These are phyloP conservation scores for Yponomeuta malinellus DNA, from an alignment of 2,888 invertebrate genomes.

Conservation along the genomic window DNA sequence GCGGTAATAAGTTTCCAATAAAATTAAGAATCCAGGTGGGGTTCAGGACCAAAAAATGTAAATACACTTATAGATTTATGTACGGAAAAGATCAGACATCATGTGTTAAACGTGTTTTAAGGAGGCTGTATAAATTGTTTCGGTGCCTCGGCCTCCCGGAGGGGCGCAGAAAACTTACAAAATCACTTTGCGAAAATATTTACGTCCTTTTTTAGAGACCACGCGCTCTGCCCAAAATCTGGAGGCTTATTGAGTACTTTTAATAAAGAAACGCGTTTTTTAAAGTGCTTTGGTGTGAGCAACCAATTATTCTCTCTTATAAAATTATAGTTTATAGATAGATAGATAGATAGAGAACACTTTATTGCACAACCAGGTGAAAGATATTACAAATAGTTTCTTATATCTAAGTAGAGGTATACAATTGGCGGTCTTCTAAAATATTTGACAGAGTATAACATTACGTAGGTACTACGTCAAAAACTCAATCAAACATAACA, in stretches of 20 bases:
- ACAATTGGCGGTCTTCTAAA: too few species aligned
- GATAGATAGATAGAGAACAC: too few species aligned
- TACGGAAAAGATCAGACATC: neutral
- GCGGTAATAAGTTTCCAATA: neutral
- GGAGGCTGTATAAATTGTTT: conserved; percentile 8
- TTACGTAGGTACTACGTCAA: too few species aligned
- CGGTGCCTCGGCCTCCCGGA: conserved; percentile 1
- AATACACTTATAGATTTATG: conserved; percentile 7
- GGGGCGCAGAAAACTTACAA: conserved; percentile 12
- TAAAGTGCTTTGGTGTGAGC: neutral
- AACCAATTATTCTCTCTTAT: conserved; percentile 5
- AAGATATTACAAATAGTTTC: too few species aligned
- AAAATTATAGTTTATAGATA: too few species aligned
- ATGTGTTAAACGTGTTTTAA: neutral
- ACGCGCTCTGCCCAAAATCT: neutral
- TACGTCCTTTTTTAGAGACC: neutral
- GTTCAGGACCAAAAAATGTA: neutral
- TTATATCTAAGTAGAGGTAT: too few species aligned
- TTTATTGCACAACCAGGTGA: too few species aligned
- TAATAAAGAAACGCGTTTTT: conserved; percentile 1
- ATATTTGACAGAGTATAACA: too few species aligned
- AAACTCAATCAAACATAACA: too few species aligned
- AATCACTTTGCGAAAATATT: conserved; percentile 8
- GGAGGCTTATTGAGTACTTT: conserved; percentile 1
- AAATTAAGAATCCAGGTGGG: neutral